Evolutionary conservation across 2,113 vertebrate genomes (phyloP), one percentile per base, ranked within the genome.

Genomic region (Melanostigma gelatinosum): DNA sequence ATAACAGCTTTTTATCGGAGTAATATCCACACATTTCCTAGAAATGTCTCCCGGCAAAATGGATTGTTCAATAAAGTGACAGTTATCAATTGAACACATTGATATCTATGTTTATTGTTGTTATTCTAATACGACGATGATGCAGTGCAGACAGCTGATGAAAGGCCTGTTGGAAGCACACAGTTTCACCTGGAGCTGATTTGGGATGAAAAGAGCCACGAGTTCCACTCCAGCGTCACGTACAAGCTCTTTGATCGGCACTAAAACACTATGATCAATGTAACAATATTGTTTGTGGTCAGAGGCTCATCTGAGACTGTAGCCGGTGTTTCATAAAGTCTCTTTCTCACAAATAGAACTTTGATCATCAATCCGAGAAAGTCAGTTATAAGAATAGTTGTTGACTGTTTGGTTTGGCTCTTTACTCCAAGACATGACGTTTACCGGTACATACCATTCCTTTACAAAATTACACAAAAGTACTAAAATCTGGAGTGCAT

Each of bases 11-110:
- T 50, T 50, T 50, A 50, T 11, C 6, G 9, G 60, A 63, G 32
- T 65, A 38, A 48, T 5, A 79, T 1, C 29, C 20, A 42, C 12
- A 38, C 1, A 1, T 77, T 27, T 50, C 36, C 64, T 58, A 24
- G 13, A 72, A 66, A 34, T 34, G 34, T 62, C 55, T n/a, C 44
- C 48, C 8, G 46, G 63, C 5, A 74, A 54, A n/a, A 73, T 52
- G 46, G 67, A 48, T 32, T 15, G 12, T 63, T 87, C 34, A 80
- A 55, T 80, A 76, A 44, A 71, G 69, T 67, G 71, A 65, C 55
- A 44, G 64, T 44, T 32, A 32, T 32, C 32, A 32, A 32, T 32
- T 32, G 4, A 32, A 32, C 4, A 32, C 4, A 34, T 34, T 34
- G 34, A 6, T 34, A 34, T 34, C 34, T 6, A 34, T 34, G 34